Evolutionary conservation across 2,113 vertebrate species (phyloP).

Genomic region (Sminthopsis crassicaudata): DNA sequence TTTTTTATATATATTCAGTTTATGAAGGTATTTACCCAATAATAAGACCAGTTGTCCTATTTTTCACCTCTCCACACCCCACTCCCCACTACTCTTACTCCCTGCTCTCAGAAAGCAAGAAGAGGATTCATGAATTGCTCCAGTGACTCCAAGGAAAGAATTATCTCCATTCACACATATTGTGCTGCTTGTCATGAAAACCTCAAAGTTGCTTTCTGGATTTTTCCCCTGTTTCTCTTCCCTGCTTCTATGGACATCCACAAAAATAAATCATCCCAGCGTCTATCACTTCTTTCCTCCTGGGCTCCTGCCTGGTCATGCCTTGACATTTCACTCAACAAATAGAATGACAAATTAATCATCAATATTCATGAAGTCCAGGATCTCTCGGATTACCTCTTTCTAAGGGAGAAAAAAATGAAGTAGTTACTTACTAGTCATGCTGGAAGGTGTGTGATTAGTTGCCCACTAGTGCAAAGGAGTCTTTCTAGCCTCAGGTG

Average conservation of each 20-base stretch:
- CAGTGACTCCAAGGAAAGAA: not conserved
- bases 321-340: conserved; percentile 10
- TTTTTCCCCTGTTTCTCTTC: conserved; percentile 34
- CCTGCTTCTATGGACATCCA: not conserved
- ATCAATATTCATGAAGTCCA: not conserved
- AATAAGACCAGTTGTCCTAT: not conserved
- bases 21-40: not conserved
- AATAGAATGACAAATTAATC: not conserved
- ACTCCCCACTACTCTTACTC: fast-evolving
- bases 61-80: not conserved
- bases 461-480: not conserved
- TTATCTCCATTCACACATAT: not conserved
- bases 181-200: not conserved
- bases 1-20: not conserved
- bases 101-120: not conserved
- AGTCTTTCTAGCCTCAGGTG: not conserved
- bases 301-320: not conserved
- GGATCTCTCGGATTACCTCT: not conserved
- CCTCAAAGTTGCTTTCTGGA: not conserved
- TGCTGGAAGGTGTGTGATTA: not conserved
- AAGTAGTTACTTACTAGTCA: not conserved
- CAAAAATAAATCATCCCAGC: conserved; percentile 8
- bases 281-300: not conserved
- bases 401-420: not conserved
- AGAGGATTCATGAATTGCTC: not conserved